A percentile compares a stretch with the other conserved stretches of the same genome.
Conservation (phyloP, 2,888 invertebrate genomes). For the Torymus auratus region DNA sequence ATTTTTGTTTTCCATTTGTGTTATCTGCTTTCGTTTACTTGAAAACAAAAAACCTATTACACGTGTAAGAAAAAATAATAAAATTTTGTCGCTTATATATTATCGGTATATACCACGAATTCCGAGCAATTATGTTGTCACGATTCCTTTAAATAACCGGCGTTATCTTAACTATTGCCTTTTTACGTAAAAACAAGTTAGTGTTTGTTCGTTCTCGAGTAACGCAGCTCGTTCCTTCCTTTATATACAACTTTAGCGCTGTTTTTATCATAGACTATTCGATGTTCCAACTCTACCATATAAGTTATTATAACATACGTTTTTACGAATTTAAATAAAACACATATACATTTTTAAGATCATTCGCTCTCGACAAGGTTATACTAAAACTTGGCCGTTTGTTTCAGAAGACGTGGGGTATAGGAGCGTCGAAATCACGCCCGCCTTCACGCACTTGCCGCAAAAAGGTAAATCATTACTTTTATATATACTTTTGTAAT, state of each 20-base stretch:
- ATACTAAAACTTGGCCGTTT: conserved; percentile 60
- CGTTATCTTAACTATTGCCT: no score
- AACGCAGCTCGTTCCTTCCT: neutral
- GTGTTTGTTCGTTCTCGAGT: neutral
- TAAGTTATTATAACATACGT: no score
- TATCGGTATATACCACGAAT: neutral
- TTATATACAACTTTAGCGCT: neutral
- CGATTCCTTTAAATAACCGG: neutral
- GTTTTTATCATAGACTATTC: neutral
- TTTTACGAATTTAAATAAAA: no score
- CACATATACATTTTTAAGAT: no score
- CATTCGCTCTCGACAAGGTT: neutral
- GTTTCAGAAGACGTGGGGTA: conserved; percentile 78
- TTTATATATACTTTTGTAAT: neutral
- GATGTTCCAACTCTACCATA: no score
- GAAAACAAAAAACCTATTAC: no score
- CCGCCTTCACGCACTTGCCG: conserved; percentile 76
- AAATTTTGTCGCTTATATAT: neutral
- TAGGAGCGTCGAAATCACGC: conserved; percentile 77
- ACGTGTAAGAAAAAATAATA: no score
- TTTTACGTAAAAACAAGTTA: conserved; percentile 9
- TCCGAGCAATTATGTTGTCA: no score
- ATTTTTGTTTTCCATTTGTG: no score
- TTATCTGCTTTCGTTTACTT: no score
- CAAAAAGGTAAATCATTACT: conserved; percentile 74